Percentiles rank a stretch among this genome's conserved stretches.
These are phyloP conservation scores for Rynchops niger DNA, from an alignment of 2,113 vertebrate genomes.

Conservation along the genomic window DNA sequence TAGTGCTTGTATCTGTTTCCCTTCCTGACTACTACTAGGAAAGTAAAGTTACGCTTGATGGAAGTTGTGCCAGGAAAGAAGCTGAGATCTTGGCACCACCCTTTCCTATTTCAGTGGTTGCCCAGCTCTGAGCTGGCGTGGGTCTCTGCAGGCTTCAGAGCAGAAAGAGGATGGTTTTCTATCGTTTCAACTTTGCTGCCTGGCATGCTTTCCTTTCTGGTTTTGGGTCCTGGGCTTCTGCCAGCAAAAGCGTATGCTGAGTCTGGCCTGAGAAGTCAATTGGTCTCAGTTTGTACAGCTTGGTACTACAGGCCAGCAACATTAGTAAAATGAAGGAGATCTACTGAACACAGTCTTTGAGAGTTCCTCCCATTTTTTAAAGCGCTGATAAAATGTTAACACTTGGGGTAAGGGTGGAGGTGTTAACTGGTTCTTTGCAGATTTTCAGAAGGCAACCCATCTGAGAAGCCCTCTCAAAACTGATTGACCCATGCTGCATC, in stretches of 20 bases:
- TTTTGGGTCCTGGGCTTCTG: background rate
- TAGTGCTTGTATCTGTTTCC: background rate
- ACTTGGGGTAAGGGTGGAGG: background rate
- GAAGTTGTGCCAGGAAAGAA: constrained; percentile 13
- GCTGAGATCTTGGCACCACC: background rate
- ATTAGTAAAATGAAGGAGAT: background rate
- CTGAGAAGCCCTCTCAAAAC: background rate
- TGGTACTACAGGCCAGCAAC: background rate
- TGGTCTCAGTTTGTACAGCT: background rate
- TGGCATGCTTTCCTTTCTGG: background rate
- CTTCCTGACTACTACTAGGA: background rate
- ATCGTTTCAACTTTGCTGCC: background rate
- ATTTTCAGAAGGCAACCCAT: background rate
- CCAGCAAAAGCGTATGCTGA: background rate
- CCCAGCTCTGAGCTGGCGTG: background rate
- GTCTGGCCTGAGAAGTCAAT: background rate
- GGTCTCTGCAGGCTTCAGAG: background rate
- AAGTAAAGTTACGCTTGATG: background rate
- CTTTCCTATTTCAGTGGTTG: background rate
- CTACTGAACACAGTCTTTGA: background rate
- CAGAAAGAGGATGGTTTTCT: constrained; percentile 17
- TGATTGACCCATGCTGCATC: background rate
- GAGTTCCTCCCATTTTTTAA: background rate
- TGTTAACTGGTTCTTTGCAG: background rate
- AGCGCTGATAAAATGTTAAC: background rate